Evolutionary conservation across 2,113 vertebrate genomes (phyloP), one percentile per base, ranked within the genome.

Genomic region (Mola mola): DNA sequence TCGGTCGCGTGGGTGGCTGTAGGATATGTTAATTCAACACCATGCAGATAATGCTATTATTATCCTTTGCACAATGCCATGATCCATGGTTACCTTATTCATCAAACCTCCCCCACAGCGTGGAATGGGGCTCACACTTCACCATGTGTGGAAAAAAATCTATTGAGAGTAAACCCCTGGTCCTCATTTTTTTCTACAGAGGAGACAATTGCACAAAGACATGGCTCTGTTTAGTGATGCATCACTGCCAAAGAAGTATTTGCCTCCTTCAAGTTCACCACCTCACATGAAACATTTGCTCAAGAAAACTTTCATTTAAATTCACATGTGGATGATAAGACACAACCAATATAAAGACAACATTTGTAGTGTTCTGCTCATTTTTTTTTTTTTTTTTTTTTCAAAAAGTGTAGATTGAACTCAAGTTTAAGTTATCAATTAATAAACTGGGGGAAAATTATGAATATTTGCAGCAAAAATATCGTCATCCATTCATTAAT

Each of bases 11-110:
- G 83, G 82, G 86, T 83, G 83, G 81, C 82, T 79, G 63, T 51
- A 81, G 72, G 75, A 64, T 77, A 85, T 85, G 86, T 79, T 83
- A 86, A 87, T 88, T 65, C 49, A 41, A 48, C 68, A 70, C 60
- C 71, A 79, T 84, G 84, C 89, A 89, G 85, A 90, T 89, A 73
- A 78, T 72, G 66, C 78, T 34, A 50, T 79, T 79, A 81, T 85
- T 83, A 79, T 79, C 80, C 69, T 67, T 29, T 2, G 24, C 55
- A 63, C 67, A 81, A 83, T 78, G 64, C 58, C 66, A 78, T 56
- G 76, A 85, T 82, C 81, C 75, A 69, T 69, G 65, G 68, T 81
- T 75, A 78, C 75, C 79, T 81, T 82, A 82, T 90, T 84, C 78
- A 84, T 90, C 76, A 85, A 83, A 73, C 66, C 69, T 40, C 75